These are phyloP conservation scores for Loxodonta africana DNA, from an alignment of 2,113 vertebrate species.

Conservation along the genomic window DNA sequence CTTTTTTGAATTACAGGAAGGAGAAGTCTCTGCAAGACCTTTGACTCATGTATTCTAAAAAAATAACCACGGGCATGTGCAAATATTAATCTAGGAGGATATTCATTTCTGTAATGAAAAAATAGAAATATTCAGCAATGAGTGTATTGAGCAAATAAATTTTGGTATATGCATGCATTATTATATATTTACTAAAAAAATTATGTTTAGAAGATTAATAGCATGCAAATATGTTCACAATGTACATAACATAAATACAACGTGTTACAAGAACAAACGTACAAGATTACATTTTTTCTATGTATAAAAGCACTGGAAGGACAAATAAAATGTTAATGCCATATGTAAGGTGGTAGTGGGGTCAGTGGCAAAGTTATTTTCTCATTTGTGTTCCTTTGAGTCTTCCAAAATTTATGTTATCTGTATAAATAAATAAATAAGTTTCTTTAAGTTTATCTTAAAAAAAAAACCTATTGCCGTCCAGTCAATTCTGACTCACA, in stretches of 20 bases:
- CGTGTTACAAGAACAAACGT: not conserved
- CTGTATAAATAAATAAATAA: not conserved
- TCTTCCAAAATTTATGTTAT: constrained; percentile 26
- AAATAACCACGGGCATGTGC: not conserved
- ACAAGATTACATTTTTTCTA: not conserved
- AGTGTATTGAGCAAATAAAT: not conserved
- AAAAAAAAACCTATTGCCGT: no score
- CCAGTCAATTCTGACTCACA: no score
- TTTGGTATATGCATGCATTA: not conserved
- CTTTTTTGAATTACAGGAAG: not conserved
- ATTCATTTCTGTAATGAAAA: not conserved
- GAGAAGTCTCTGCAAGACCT: not conserved
- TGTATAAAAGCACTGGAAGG: not conserved
- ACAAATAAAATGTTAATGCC: constrained; percentile 5
- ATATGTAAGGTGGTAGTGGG: not conserved
- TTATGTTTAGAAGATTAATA: constrained; percentile 23
- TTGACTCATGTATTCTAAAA: constrained; percentile 1
- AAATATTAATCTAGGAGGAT: constrained; percentile 31
- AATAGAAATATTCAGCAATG: no score
- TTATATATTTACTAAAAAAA: constrained; percentile 16
- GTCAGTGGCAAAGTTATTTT: not conserved
- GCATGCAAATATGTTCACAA: not conserved
- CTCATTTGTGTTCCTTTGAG: not conserved
- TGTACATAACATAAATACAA: not conserved
- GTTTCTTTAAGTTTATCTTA: not conserved